These are phyloP conservation scores for Drosophila leontia DNA, from an alignment of 1,140 invertebrate species.

Conservation along the genomic window DNA sequence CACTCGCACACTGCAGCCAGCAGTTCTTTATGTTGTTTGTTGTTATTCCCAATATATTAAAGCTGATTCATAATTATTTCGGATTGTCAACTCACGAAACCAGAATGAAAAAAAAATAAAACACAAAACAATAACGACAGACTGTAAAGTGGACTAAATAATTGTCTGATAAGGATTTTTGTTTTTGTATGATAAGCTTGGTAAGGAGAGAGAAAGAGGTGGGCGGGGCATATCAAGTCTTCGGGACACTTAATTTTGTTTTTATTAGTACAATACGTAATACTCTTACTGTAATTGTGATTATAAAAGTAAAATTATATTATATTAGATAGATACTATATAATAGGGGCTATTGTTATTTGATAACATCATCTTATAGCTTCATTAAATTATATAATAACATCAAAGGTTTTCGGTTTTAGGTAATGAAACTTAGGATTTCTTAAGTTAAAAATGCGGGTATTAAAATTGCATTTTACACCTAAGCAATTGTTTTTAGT, in stretches of 20 bases:
- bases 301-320: not conserved
- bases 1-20: constrained; percentile 20
- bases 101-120: constrained; percentile 16
- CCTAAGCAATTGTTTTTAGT: not conserved
- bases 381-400: not conserved
- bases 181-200: constrained; percentile 20
- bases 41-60: constrained; percentile 26
- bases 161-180: constrained; percentile 45
- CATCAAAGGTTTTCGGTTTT: not conserved
- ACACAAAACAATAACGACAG: constrained; percentile 1
- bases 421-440: not conserved
- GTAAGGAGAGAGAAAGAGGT: not conserved
- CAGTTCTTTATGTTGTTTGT: constrained; percentile 16
- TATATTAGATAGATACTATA: not conserved
- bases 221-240: constrained; percentile 2
- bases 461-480: not conserved
- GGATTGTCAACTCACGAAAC: constrained; percentile 49
- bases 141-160: constrained; percentile 51
- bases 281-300: not conserved
- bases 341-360: too few relatives aligned
- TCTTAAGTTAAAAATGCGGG: not conserved
- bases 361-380: not conserved
- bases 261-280: not conserved
- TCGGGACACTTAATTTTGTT: not conserved
- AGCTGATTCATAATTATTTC: constrained; percentile 80